phyloP scores from a whole-genome alignment of 2,797 vertebrate species.

The Rallus crepitans region DNA sequence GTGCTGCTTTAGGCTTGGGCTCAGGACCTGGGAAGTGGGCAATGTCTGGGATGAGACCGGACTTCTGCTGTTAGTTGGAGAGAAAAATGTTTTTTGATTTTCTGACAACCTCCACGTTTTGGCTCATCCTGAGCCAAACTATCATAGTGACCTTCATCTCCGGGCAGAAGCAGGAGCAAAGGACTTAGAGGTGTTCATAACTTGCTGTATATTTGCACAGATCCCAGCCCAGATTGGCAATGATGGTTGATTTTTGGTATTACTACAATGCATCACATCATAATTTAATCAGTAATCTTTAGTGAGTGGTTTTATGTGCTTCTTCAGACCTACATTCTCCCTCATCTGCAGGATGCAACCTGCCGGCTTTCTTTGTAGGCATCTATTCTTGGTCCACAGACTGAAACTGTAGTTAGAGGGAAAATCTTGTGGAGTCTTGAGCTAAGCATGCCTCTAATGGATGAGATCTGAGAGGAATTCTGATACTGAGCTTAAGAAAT shows the following conservation, averaged over 20 bases:
- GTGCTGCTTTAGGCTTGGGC: background rate
- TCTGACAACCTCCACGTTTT: background rate
- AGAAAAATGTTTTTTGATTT: background rate
- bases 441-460: background rate
- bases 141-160: background rate
- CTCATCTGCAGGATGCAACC: background rate
- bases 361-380: background rate
- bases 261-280: background rate
- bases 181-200: background rate
- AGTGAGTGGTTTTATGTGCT: background rate
- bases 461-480: background rate
- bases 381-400: background rate
- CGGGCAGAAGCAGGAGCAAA: background rate
- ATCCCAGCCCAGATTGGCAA: background rate
- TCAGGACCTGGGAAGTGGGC: background rate
- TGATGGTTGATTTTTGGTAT: background rate
- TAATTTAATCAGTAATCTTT: background rate
- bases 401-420: background rate
- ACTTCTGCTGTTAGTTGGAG: background rate
- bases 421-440: background rate
- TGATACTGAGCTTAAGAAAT: background rate
- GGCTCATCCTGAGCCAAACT: background rate
- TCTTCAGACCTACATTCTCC: background rate
- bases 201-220: background rate
- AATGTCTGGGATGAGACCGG: background rate